These are phyloP conservation scores for Eilema griseolum DNA, from an alignment of 2,888 invertebrate species.

Conservation along the genomic window DNA sequence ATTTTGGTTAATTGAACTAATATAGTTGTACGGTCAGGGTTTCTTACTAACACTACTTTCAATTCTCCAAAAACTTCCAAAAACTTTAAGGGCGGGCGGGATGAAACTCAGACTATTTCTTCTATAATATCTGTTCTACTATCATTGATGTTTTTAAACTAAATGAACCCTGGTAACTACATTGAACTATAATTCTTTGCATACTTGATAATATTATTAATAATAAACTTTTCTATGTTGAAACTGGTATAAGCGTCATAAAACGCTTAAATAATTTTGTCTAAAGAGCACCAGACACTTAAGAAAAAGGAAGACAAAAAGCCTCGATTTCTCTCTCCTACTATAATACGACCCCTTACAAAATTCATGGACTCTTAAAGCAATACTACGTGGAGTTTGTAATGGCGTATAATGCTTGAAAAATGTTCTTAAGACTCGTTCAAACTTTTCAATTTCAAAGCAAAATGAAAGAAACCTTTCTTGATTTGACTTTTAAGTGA, in stretches of 20 bases:
- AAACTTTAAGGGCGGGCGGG: background rate
- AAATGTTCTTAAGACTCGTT: constrained; percentile 24
- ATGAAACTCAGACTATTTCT: background rate
- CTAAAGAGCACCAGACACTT: background rate
- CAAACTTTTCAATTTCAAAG: constrained; percentile 30
- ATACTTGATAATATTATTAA: too few species aligned
- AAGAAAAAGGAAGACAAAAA: background rate
- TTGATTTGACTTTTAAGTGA: constrained; percentile 31
- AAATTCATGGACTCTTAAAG: constrained; percentile 14
- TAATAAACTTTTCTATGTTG: background rate
- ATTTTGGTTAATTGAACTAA: background rate
- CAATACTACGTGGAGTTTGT: constrained; percentile 27
- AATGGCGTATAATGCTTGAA: constrained; percentile 37
- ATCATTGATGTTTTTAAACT: too few species aligned
- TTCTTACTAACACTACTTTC: background rate
- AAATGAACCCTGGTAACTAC: too few species aligned
- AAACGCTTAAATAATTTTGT: background rate
- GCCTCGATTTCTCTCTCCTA: background rate
- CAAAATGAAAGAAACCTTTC: constrained; percentile 29
- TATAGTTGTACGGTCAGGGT: background rate
- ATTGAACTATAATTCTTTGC: background rate
- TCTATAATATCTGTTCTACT: too few species aligned
- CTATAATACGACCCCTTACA: background rate
- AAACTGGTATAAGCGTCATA: background rate
- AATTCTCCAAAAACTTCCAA: background rate